Base-by-base conservation (phyloP, 2,113 vertebrate genomes). In the Cricetomys ansorgei region DNA sequence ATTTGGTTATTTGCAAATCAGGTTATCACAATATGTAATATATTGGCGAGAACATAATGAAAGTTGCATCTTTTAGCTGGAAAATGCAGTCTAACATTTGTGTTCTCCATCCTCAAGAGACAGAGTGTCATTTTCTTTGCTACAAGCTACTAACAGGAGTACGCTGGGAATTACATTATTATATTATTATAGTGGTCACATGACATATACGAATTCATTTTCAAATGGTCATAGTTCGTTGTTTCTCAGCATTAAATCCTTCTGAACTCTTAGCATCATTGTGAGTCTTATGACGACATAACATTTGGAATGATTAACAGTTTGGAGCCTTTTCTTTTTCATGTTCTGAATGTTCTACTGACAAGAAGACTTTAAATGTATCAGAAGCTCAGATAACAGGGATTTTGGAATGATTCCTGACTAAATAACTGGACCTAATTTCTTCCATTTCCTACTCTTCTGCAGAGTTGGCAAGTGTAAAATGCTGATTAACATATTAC, bases 251-350 rank as follows among this genome's bases (percentile, higher is more conserved):
- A 25, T 69, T 84, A 80, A 88, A 29, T 65, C 59, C 2, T 4
- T 15, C 12, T 89, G 77, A 31, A 89, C 9, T 62, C 7, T 77
- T 21, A 80, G 6, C 80, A 55, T 62, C n/a, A 77, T 85, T 29
- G 29, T 45, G 31, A 15, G 15, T 69, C 2, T 55, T 69, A 17
- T 43, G 80, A 64, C 79, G 62, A 50, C 11, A 85, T 43, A 69
- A 89, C 48, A 25, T 84, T 89, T 88, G 43, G 92, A 45, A 27
- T 92, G 27, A 90, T 94, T 89, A 88, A 15, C 84, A 89, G 21
- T 25, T 40, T 48, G 62, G 17, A 70, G 4, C 0, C 13, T 81
- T 94, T 94, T 64, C 27, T 23, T 73, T 92, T 64, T 3, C n/a
- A 8, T 70, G 8, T 21, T 80, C 40, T 59, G 17, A 73, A 59